Conservation (phyloP, 1,140 invertebrate genomes). For the Brachionus calyciflorus region DNA sequence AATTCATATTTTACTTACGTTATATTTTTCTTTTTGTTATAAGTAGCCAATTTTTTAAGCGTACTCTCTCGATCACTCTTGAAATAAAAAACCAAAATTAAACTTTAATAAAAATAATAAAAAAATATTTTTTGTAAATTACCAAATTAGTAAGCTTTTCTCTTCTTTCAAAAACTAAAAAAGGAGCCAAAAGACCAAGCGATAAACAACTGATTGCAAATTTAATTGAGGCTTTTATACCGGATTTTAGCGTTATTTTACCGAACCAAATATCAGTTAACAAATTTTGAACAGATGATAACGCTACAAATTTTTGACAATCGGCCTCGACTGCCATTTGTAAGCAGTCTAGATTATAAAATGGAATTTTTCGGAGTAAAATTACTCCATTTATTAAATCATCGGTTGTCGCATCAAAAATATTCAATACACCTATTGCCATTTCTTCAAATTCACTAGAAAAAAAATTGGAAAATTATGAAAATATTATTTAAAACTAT, state of each 20-base stretch:
- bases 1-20: slow-evolving; percentile 3
- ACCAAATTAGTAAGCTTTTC: slow-evolving; percentile 45
- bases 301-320: slow-evolving; percentile 41
- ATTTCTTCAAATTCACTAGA: slow-evolving; percentile 55
- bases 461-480: slow-evolving; percentile 6
- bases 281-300: slow-evolving; percentile 42
- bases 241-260: slow-evolving; percentile 39
- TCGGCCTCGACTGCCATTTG: slow-evolving; percentile 45
- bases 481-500: slow-evolving; percentile 36
- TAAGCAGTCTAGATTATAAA: slow-evolving; percentile 30
- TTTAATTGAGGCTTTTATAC: slow-evolving; percentile 37
- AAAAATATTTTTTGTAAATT: neutral
- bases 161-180: slow-evolving; percentile 30
- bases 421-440: slow-evolving; percentile 53
- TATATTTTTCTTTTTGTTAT: slow-evolving; percentile 37
- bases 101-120: neutral
- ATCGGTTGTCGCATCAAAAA: slow-evolving; percentile 47
- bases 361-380: slow-evolving; percentile 44
- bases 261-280: slow-evolving; percentile 46
- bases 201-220: slow-evolving; percentile 37
- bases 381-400: slow-evolving; percentile 45
- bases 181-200: slow-evolving; percentile 36
- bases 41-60: slow-evolving; percentile 36
- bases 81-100: neutral
- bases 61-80: slow-evolving; percentile 41